These are phyloP conservation scores for Helogale parvula DNA, from an alignment of 2,113 vertebrate genomes.

Conservation along the genomic window DNA sequence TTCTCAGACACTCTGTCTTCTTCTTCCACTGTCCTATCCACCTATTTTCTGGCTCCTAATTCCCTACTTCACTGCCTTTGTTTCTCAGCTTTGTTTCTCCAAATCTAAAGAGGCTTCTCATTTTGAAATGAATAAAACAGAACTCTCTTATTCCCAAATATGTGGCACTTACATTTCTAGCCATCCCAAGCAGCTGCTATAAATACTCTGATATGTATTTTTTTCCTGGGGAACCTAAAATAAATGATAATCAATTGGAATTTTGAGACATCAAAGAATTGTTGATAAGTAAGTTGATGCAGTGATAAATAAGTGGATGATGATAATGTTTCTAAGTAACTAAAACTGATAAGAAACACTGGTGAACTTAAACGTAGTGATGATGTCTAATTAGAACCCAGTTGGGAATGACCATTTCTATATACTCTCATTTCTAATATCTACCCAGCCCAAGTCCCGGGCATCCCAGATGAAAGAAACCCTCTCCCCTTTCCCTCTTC, in stretches of 20 bases:
- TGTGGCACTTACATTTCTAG: neutral
- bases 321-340: neutral
- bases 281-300: neutral
- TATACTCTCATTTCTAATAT: neutral
- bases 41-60: neutral
- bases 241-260: neutral
- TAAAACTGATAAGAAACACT: neutral
- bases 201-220: neutral
- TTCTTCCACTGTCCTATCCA: neutral
- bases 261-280: slow-evolving; percentile 1
- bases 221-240: neutral
- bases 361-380: neutral
- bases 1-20: neutral
- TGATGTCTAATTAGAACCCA: neutral
- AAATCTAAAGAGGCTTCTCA: neutral
- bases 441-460: neutral
- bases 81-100: neutral
- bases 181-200: neutral
- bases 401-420: neutral
- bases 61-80: neutral
- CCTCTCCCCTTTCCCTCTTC: neutral
- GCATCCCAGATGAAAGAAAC: neutral
- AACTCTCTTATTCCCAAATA: neutral
- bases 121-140: neutral
- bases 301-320: neutral